Conservation (phyloP, 2,888 invertebrate genomes). For the Seira sanloemensis region DNA sequence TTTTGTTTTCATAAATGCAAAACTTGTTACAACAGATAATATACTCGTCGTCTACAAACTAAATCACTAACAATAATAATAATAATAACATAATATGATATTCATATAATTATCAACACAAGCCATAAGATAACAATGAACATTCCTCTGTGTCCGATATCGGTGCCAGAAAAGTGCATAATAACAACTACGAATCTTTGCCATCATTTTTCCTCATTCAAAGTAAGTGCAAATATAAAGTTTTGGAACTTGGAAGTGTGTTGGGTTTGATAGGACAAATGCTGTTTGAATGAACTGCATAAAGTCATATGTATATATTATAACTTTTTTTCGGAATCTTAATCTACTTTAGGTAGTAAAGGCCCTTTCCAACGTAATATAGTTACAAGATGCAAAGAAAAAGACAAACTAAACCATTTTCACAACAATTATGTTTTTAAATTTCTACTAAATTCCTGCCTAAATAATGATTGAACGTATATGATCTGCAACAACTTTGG, state of each 20-base stretch:
- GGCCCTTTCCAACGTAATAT: not conserved
- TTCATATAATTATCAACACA: conserved; percentile 37
- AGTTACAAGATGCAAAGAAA: not conserved
- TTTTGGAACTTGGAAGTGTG: no score
- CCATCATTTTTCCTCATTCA: no score
- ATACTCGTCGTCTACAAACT: not conserved
- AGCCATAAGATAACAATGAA: conserved; percentile 29
- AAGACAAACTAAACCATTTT: not conserved
- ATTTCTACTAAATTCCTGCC: not conserved
- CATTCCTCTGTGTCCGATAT: no score
- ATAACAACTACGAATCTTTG: not conserved
- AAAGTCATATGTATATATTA: no score
- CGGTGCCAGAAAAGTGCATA: no score
- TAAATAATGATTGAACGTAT: conserved; percentile 59
- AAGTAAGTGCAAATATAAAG: not conserved
- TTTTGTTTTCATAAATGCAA: conserved; percentile 59
- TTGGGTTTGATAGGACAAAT: no score
- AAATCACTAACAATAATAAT: conserved; percentile 34
- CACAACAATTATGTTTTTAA: not conserved
- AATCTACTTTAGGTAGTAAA: not conserved
- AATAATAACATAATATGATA: conserved; percentile 48
- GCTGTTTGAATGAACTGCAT: no score
- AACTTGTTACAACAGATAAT: conserved; percentile 36
- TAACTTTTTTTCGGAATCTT: no score
- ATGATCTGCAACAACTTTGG: conserved; percentile 63